These are phyloP conservation scores for Pachydiplax longipennis DNA, from an alignment of 2,888 invertebrate species.

Conservation along the genomic window DNA sequence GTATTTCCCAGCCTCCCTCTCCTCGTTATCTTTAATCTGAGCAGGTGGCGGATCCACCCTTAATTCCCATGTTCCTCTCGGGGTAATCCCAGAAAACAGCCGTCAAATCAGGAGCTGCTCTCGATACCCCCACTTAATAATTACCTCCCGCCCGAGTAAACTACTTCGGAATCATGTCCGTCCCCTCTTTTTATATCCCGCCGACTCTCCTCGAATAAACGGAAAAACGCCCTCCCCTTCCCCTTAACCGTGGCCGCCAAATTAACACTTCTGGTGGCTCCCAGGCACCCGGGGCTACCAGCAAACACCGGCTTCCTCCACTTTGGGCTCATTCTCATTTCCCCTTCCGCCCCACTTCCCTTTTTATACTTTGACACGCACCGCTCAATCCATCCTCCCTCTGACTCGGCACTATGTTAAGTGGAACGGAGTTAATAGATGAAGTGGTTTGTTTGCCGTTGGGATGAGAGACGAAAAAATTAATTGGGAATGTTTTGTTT, in stretches of 20 bases:
- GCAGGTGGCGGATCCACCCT: not conserved
- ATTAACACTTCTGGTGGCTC: not conserved
- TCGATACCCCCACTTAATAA: not conserved
- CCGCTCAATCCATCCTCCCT: not conserved
- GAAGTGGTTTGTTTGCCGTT: not conserved
- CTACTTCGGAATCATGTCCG: not conserved
- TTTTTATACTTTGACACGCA: not conserved
- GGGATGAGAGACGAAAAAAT: not conserved
- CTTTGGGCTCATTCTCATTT: too few relatives aligned
- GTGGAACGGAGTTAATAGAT: conserved; percentile 23
- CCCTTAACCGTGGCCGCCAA: not conserved
- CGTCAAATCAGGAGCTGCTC: conserved; percentile 15
- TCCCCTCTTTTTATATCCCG: not conserved
- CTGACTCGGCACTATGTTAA: conserved; percentile 38
- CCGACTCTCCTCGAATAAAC: not conserved
- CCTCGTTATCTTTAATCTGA: too few relatives aligned
- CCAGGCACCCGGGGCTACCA: not conserved
- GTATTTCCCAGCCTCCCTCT: too few relatives aligned
- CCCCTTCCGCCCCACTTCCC: not conserved
- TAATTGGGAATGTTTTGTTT: not conserved
- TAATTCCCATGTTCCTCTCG: not conserved
- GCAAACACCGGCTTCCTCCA: not conserved
- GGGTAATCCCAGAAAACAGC: not conserved
- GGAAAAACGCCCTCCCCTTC: not conserved
- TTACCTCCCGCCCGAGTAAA: not conserved